Conservation (phyloP, 2,888 invertebrate species). For the Plutella xylostella region DNA sequence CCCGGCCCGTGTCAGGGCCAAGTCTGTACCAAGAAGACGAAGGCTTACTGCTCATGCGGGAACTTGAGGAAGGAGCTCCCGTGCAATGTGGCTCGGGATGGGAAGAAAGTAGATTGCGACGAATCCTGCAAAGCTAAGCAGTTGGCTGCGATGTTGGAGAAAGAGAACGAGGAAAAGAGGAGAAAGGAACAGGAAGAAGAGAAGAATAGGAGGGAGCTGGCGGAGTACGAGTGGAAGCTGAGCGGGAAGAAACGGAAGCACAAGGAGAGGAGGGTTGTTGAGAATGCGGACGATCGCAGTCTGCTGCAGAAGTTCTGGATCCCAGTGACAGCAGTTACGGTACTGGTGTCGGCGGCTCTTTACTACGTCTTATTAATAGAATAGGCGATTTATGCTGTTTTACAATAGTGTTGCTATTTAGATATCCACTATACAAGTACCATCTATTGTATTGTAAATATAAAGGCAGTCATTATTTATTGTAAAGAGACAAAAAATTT, state of each 20-base stretch:
- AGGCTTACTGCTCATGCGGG: conserved; percentile 82
- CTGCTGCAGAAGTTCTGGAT: conserved; percentile 56
- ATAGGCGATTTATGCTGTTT: no score
- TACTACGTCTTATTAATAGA: no score
- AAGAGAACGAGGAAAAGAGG: conserved; percentile 66
- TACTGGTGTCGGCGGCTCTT: no score
- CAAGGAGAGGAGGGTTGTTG: conserved; percentile 53
- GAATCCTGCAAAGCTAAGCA: conserved; percentile 72
- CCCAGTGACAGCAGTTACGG: conserved; percentile 32
- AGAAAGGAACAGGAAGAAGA: conserved; percentile 72
- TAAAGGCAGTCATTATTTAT: no score
- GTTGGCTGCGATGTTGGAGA: conserved; percentile 60
- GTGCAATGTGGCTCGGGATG: conserved; percentile 70
- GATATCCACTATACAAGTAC: no score
- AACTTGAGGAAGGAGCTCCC: conserved; percentile 79
- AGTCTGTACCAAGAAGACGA: conserved; percentile 82
- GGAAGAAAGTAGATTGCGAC: conserved; percentile 71
- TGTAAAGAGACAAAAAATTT: no score
- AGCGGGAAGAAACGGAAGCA: conserved; percentile 73
- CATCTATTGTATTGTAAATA: no score
- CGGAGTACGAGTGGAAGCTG: conserved; percentile 82
- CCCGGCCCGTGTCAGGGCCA: conserved; percentile 76
- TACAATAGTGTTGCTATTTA: no score
- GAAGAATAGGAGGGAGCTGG: conserved; percentile 78
- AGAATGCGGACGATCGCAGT: conserved; percentile 51